Conservation (phyloP, 2,888 invertebrate species). For the Andrena flavipes region DNA sequence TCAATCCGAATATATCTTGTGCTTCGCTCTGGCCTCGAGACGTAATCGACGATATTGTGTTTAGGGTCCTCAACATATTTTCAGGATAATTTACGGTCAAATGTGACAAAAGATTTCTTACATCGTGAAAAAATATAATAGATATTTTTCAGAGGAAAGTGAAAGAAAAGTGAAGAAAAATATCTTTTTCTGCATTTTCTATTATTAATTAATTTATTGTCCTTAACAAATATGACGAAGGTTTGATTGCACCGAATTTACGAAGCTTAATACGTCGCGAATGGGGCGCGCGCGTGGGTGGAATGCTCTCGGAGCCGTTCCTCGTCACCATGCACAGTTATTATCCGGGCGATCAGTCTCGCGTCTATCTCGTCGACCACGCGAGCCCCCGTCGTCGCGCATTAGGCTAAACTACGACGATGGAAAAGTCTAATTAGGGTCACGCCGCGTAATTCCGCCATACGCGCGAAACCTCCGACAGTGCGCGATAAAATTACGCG, state of each 20-base stretch:
- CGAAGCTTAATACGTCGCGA: neutral
- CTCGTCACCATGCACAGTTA: conserved; percentile 54
- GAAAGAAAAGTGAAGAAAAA: too few species aligned
- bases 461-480: conserved; percentile 47
- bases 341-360: conserved; percentile 41
- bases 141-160: too few species aligned
- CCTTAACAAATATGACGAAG: too few species aligned
- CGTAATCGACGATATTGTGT: neutral
- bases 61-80: neutral
- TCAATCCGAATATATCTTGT: neutral
- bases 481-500: conserved; percentile 33
- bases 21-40: neutral
- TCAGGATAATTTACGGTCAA: neutral
- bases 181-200: too few species aligned
- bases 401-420: conserved; percentile 33
- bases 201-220: too few species aligned
- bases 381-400: neutral
- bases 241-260: too few species aligned
- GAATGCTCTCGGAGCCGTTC: conserved; percentile 35
- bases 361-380: conserved; percentile 12
- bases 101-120: too few species aligned
- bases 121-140: too few species aligned
- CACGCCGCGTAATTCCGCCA: conserved; percentile 50
- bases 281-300: conserved; percentile 27
- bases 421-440: conserved; percentile 62